Conservation (phyloP, 1,140 invertebrate genomes). For the Limonius californicus region DNA sequence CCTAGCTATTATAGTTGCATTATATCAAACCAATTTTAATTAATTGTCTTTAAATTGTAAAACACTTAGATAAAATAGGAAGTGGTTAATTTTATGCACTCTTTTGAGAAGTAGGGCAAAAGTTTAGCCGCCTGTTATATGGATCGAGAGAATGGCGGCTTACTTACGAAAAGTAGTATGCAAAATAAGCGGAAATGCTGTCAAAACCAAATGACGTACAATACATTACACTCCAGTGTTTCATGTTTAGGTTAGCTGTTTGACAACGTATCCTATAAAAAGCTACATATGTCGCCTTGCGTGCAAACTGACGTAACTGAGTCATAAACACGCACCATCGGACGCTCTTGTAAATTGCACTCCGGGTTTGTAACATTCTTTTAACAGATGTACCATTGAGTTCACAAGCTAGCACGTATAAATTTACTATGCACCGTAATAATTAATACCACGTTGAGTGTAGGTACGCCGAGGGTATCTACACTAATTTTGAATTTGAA, state of each 20-base stretch:
- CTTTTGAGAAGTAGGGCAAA: too few relatives aligned
- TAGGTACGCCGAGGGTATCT: not conserved
- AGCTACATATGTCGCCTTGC: constrained; percentile 6
- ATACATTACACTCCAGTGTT: constrained; percentile 1
- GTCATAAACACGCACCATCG: constrained; percentile 8
- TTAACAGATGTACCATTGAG: not conserved
- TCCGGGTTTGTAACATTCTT: constrained; percentile 3
- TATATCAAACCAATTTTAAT: too few relatives aligned
- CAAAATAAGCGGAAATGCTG: constrained; percentile 2
- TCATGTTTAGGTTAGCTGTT: not conserved
- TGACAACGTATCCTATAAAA: not conserved
- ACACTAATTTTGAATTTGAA: not conserved
- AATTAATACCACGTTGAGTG: too few relatives aligned
- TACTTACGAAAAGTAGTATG: not conserved
- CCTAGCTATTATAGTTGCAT: too few relatives aligned
- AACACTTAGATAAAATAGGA: too few relatives aligned
- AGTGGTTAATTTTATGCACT: too few relatives aligned
- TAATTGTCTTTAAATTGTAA: too few relatives aligned
- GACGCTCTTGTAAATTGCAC: constrained; percentile 9
- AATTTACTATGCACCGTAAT: too few relatives aligned
- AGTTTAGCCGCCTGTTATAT: too few relatives aligned
- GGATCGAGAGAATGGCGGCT: too few relatives aligned
- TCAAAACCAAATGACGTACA: not conserved
- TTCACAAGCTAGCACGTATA: not conserved
- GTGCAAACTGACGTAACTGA: constrained; percentile 4